Percentiles rank a stretch among this genome's conserved stretches.
Evolutionary conservation across 2,113 vertebrate genomes (phyloP).

Genomic region (Ciconia maguari): DNA sequence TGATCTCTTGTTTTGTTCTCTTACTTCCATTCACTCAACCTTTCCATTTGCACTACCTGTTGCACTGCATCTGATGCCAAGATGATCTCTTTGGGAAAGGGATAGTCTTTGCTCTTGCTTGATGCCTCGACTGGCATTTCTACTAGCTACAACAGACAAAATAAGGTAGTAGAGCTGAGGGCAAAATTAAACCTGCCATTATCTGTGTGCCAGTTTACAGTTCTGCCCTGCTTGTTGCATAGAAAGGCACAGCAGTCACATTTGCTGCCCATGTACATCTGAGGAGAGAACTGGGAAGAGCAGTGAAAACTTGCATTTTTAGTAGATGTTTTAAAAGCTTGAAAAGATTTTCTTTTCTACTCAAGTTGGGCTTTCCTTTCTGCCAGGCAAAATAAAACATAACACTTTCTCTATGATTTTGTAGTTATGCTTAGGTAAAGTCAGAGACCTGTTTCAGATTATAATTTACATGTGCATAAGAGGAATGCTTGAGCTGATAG

Average conservation of each 20-base stretch:
- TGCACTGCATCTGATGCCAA: not conserved
- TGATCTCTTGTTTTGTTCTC: constrained; percentile 38
- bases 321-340: not conserved
- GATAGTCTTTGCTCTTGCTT: not conserved
- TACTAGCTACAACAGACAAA: not conserved
- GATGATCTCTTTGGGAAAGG: not conserved
- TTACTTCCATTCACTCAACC: not conserved
- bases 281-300: not conserved
- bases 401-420: not conserved
- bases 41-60: not conserved
- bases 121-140: not conserved
- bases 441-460: not conserved
- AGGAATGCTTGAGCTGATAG: not conserved
- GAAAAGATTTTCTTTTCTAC: not conserved
- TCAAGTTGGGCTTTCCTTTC: not conserved
- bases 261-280: not conserved
- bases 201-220: not conserved
- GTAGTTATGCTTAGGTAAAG: not conserved
- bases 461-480: not conserved
- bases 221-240: not conserved
- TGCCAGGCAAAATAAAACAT: not conserved
- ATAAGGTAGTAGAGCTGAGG: not conserved
- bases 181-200: not conserved
- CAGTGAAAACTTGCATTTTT: not conserved
- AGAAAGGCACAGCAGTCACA: not conserved